Percentiles rank a stretch among this genome's conserved stretches.
Evolutionary conservation across 2,113 vertebrate species (phyloP).

Genomic region (Addax nasomaculatus): DNA sequence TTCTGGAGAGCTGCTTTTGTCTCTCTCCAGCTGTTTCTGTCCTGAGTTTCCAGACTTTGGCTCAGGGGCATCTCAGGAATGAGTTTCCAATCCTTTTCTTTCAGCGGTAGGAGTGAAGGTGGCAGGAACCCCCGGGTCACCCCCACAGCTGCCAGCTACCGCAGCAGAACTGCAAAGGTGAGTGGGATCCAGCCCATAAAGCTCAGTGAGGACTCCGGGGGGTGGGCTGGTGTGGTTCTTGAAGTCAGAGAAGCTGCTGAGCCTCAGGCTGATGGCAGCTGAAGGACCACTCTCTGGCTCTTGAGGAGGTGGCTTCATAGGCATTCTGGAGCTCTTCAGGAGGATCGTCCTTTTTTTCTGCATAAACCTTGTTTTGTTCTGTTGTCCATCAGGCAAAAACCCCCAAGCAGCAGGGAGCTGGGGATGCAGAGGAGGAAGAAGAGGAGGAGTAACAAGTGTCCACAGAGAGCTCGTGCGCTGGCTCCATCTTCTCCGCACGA

Average conservation of each 20-base stretch:
- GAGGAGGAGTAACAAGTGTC: background rate
- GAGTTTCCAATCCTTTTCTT: background rate
- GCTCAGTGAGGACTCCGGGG: background rate
- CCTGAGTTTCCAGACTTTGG: background rate
- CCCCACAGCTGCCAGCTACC: background rate
- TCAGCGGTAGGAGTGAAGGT: constrained; percentile 11
- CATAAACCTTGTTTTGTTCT: background rate
- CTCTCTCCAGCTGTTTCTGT: background rate
- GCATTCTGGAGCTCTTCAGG: background rate
- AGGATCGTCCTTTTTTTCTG: fast-evolving
- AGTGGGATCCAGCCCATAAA: fast-evolving
- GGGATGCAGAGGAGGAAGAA: constrained; percentile 57
- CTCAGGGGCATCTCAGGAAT: background rate
- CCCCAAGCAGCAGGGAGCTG: constrained; percentile 27
- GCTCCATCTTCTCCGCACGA: background rate
- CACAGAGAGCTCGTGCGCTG: background rate
- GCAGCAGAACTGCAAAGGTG: constrained; percentile 69
- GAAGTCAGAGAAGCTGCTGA: background rate
- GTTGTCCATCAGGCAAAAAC: constrained; percentile 69
- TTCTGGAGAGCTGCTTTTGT: background rate
- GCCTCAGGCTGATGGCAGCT: background rate
- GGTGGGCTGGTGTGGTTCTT: background rate
- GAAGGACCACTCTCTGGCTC: background rate
- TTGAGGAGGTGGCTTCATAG: background rate
- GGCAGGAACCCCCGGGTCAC: background rate